Percentiles rank a stretch among this genome's conserved stretches.
These are phyloP conservation scores for Oscheius sp. DNA, from an alignment of 2,888 invertebrate species.

Conservation along the genomic window DNA sequence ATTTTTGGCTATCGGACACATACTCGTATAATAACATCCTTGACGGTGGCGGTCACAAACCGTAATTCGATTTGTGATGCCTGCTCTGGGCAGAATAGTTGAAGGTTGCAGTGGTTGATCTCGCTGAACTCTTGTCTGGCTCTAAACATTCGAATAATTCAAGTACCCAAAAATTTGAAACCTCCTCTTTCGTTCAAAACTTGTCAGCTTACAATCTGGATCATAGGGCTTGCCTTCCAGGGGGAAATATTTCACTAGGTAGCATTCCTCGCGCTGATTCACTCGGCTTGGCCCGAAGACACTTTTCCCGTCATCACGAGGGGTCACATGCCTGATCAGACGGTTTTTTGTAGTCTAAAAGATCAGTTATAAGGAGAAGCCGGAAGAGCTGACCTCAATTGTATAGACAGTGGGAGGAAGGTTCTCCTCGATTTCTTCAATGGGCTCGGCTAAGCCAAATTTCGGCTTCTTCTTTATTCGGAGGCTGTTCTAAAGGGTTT, in stretches of 20 bases:
- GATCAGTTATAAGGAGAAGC: neutral
- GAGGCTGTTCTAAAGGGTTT: slow-evolving; percentile 24
- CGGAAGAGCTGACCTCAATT: neutral
- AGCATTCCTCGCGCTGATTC: neutral
- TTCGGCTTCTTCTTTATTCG: slow-evolving; percentile 19
- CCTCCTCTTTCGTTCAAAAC: slow-evolving; percentile 50
- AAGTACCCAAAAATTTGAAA: neutral
- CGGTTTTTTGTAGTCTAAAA: slow-evolving; percentile 4
- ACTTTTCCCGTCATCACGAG: slow-evolving; percentile 5
- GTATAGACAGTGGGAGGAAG: neutral
- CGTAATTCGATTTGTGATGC: slow-evolving; percentile 51
- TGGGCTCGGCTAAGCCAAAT: neutral
- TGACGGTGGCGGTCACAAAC: slow-evolving; percentile 39
- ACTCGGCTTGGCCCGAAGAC: slow-evolving; percentile 30
- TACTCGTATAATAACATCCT: slow-evolving; percentile 47
- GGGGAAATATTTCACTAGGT: slow-evolving; percentile 39
- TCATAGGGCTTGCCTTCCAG: slow-evolving; percentile 42
- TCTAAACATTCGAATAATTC: slow-evolving; percentile 22
- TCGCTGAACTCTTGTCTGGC: slow-evolving; percentile 47
- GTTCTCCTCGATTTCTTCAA: neutral
- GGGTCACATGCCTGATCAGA: neutral
- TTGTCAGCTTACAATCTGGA: slow-evolving; percentile 39
- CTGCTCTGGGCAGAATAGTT: slow-evolving; percentile 55
- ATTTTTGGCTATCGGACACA: neutral
- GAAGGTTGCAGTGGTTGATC: slow-evolving; percentile 50